Conservation (phyloP, 2,888 invertebrate species). For the Icerya purchasi region DNA sequence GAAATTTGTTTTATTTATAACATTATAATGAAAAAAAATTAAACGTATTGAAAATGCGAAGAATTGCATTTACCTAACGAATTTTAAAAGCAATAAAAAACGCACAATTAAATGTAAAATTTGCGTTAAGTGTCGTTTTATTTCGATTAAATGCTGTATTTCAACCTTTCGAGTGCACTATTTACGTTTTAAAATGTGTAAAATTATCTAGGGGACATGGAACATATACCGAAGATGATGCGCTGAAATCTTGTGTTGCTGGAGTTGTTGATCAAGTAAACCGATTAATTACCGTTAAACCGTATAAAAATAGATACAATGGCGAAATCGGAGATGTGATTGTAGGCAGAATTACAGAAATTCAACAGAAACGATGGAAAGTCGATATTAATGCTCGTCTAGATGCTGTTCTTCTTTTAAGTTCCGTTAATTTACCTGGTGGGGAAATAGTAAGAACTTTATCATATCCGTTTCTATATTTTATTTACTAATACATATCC, state of each 20-base stretch:
- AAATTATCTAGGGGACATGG: conserved; percentile 65
- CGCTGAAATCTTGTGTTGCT: conserved; percentile 78
- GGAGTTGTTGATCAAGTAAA: conserved; percentile 88
- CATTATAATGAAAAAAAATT: too few relatives aligned
- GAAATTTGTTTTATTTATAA: too few relatives aligned
- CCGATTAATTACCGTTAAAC: conserved; percentile 75
- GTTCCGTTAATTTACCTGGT: conserved; percentile 92
- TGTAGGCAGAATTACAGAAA: conserved; percentile 80
- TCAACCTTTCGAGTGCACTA: too few relatives aligned
- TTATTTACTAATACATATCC: conserved; percentile 5
- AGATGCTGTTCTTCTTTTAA: conserved; percentile 67
- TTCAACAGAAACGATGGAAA: conserved; percentile 86
- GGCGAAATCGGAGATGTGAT: conserved; percentile 94
- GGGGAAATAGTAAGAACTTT: conserved; percentile 68
- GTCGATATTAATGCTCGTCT: conserved; percentile 79
- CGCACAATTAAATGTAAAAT: too few relatives aligned
- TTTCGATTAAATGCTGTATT: too few relatives aligned
- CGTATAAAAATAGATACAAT: conserved; percentile 72
- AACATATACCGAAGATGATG: conserved; percentile 63
- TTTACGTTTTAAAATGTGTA: too few relatives aligned
- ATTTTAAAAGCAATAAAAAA: too few relatives aligned
- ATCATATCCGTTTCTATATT: too few relatives aligned
- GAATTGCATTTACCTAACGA: too few relatives aligned
- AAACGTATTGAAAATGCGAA: too few relatives aligned
- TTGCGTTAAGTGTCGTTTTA: too few relatives aligned